Evolutionary conservation across 2,888 invertebrate species (phyloP), one percentile per base, ranked within the genome.

Genomic region (Aphidoletes aphidimyza): DNA sequence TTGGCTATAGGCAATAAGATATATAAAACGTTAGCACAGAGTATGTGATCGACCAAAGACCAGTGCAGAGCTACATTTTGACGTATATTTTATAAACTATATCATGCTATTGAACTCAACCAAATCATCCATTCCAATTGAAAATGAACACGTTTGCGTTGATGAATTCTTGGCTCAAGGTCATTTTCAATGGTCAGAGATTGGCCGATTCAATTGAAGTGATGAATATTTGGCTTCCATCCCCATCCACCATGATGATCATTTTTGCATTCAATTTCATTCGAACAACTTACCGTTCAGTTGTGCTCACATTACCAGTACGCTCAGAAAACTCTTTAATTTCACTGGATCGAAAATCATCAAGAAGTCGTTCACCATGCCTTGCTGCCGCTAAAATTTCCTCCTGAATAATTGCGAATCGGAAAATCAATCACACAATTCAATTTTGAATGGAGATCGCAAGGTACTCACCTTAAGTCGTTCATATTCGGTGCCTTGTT

Each of bases 301-400:
- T 95, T 86, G 97, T 95, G 87, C 97, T 95, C 86, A 98, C 96
- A 91, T 98, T 98, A 88, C 95, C 95, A 85, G 95, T 93, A 88
- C 94, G 93, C 86, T 93, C 93, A 86, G 92, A 92, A 88, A 92
- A 92, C 89, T 93, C 93, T 90, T 92, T 93, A 14, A 89, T 88
- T 85, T 91, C 91, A 86, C 92, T 90, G 86, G 91, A 91, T 88
- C 94, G 92, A 87, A 95, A 94, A 90, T 93, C 94, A 87, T 93
- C 92, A 87, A 98, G 91, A 87, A 98, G 91, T 86, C 94, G 93
- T 90, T 97, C 96, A 84, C 98, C 98, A 89, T 97, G 96, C 88
- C 94, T 93, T 19, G 96, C 95, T 78, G 97, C 96, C 86, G 94
- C 93, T 87, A 95, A 91, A 87, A 98, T 94, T 90, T 98, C 97